phyloP scores from a whole-genome alignment of 2,888 invertebrate genomes.

The Leuctra nigra region DNA sequence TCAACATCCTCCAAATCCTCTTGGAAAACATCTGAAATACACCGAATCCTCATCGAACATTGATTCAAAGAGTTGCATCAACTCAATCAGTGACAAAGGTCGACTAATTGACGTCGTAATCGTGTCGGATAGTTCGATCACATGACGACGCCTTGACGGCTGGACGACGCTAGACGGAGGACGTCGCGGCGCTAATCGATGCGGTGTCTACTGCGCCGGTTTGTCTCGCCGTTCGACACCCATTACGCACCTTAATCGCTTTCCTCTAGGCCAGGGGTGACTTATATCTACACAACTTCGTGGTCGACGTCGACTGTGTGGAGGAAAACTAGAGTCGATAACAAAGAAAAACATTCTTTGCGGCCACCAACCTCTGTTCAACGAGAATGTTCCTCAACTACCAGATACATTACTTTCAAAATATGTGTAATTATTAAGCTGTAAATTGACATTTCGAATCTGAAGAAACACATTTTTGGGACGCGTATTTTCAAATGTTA shows the following conservation, averaged over 20 bases:
- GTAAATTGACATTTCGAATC: too few species aligned
- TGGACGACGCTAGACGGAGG: constrained; percentile 2
- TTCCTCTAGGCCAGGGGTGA: constrained; percentile 36
- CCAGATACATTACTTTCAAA: too few species aligned
- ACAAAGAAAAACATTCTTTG: too few species aligned
- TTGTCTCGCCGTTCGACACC: constrained; percentile 57
- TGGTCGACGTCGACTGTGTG: too few species aligned
- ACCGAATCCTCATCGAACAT: neutral
- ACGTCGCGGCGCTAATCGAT: constrained; percentile 51
- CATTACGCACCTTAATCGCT: constrained; percentile 73
- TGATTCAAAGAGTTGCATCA: too few species aligned
- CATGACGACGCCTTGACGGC: neutral
- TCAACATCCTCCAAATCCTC: neutral
- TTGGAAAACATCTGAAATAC: neutral
- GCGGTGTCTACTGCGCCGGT: constrained; percentile 56
- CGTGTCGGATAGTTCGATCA: neutral
- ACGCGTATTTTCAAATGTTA: too few species aligned
- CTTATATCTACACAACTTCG: constrained; percentile 1
- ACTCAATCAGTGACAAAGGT: constrained; percentile 2
- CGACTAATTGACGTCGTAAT: neutral
- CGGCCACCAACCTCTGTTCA: too few species aligned
- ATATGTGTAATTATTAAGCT: too few species aligned
- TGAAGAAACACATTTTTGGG: too few species aligned
- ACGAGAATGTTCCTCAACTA: too few species aligned
- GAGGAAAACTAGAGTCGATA: too few species aligned